Conservation (phyloP, 2,888 invertebrate genomes). For the Cheilosia scutellata region DNA sequence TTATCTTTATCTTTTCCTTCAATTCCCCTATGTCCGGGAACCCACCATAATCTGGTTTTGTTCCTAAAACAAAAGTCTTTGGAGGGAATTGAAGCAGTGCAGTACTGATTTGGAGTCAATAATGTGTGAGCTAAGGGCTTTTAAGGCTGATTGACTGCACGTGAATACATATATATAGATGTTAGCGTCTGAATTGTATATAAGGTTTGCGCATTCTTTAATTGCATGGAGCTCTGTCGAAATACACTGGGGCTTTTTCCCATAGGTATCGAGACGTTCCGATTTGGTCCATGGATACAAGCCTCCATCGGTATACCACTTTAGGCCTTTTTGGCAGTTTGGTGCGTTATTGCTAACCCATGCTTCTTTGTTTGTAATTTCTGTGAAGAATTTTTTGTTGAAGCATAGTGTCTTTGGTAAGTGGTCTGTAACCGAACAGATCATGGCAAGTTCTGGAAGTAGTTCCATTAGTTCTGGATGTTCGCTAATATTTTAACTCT, state of each 20-base stretch:
- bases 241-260: background rate
- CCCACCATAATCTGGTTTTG: too few relatives aligned
- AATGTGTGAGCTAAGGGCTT: background rate
- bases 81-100: background rate
- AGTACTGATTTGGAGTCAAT: background rate
- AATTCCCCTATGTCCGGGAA: too few relatives aligned
- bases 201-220: background rate
- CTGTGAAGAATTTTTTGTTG: too few relatives aligned
- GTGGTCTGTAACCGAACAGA: too few relatives aligned
- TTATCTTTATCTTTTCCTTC: background rate
- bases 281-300: background rate
- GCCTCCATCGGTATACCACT: background rate
- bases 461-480: too few relatives aligned
- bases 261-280: background rate
- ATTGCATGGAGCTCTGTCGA: background rate
- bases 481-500: too few relatives aligned
- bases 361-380: too few relatives aligned
- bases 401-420: too few relatives aligned
- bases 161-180: background rate
- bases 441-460: too few relatives aligned
- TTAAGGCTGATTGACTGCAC: background rate
- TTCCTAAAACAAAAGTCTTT: background rate
- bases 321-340: background rate
- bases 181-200: background rate
- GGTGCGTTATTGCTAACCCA: too few relatives aligned